A percentile compares a stretch with the other conserved stretches of the same genome.
These are phyloP conservation scores for Gymnodraco acuticeps DNA, from an alignment of 2,797 vertebrate genomes.

Conservation along the genomic window DNA sequence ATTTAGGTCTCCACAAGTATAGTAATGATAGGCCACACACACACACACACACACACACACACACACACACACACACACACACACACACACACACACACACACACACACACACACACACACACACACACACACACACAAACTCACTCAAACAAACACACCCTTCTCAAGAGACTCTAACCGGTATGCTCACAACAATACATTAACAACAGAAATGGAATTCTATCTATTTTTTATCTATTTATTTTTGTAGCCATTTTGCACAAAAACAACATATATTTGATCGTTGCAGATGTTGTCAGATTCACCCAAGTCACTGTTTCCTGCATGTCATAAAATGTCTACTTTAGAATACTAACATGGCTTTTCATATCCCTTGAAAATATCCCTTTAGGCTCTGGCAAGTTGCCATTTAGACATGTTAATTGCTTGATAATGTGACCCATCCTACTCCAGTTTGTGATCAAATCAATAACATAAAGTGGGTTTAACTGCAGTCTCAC, in stretches of 20 bases:
- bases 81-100: neutral
- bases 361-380: neutral
- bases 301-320: neutral
- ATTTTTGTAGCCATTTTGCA: neutral
- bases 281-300: neutral
- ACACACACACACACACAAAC: neutral
- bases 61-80: neutral
- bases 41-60: neutral
- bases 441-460: neutral
- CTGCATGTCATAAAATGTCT: no score
- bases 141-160: neutral
- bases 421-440: neutral
- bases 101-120: neutral
- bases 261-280: neutral
- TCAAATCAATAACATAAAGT: neutral
- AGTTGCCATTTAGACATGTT: neutral
- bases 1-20: no score
- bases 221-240: neutral
- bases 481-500: neutral
- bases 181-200: neutral
- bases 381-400: neutral
- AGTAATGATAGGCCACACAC: no score
- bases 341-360: no score
- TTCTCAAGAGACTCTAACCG: neutral
- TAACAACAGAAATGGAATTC: neutral